Conservation (phyloP, 2,113 vertebrate genomes). For the Ceyx melanurus region DNA sequence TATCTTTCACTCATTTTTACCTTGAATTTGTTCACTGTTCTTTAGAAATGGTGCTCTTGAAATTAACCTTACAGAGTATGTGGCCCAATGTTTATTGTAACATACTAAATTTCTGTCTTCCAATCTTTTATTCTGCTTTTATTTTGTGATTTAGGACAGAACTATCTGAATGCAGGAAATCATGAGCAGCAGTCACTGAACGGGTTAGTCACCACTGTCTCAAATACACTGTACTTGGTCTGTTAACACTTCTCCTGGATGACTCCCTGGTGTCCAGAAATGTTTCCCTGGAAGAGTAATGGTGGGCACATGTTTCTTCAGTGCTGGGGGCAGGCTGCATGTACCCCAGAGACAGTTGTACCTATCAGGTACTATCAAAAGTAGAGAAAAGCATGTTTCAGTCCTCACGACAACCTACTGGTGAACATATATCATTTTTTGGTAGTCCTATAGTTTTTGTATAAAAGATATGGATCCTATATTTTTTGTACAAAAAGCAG, state of each 20-base stretch:
- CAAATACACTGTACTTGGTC: background rate
- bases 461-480: background rate
- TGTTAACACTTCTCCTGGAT: background rate
- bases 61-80: background rate
- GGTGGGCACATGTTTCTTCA: background rate
- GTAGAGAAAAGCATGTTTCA: background rate
- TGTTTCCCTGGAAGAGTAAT: background rate
- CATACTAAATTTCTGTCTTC: background rate
- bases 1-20: background rate
- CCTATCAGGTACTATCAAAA: background rate
- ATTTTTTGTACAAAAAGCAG: background rate
- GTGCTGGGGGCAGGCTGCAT: background rate
- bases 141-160: background rate
- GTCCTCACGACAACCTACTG: background rate
- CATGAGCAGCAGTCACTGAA: background rate
- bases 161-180: background rate
- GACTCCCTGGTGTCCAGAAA: background rate
- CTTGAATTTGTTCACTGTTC: background rate
- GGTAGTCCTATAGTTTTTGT: background rate
- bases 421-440: background rate
- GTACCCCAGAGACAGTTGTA: background rate
- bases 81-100: background rate
- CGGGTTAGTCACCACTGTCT: background rate
- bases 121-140: background rate
- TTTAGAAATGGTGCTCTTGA: background rate